phyloP scores from a whole-genome alignment of 2,113 vertebrate species.

The Mormoops blainvillei region DNA sequence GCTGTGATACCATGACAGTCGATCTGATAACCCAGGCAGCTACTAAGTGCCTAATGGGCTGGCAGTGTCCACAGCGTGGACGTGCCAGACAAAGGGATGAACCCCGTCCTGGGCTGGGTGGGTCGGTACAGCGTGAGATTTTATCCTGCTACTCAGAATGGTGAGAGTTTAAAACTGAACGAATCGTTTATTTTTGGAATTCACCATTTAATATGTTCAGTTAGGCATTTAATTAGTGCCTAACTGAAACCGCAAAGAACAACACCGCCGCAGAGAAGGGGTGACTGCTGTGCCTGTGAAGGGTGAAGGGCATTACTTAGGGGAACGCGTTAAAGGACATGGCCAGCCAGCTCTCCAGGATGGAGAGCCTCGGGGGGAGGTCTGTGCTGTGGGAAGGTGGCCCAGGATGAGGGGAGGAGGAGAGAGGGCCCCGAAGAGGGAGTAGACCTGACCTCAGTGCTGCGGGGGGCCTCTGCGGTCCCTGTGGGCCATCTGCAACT shows the following conservation, averaged over 20 bases:
- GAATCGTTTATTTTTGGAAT: background rate
- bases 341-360: too few species aligned
- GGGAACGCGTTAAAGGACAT: background rate
- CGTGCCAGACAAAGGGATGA: background rate
- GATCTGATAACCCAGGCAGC: background rate
- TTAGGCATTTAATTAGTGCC: too few species aligned
- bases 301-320: background rate
- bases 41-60: background rate
- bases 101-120: background rate
- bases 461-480: background rate
- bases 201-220: background rate
- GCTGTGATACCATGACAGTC: background rate
- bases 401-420: too few species aligned
- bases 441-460: too few species aligned
- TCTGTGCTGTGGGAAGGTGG: too few species aligned
- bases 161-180: background rate
- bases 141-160: background rate
- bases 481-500: background rate
- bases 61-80: background rate
- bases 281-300: background rate
- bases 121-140: background rate
- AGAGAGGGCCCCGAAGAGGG: too few species aligned
- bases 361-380: too few species aligned
- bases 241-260: background rate
- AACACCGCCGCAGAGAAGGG: background rate